Conservation (phyloP, 2,797 vertebrate genomes). For the Pithecia hirsuta region DNA sequence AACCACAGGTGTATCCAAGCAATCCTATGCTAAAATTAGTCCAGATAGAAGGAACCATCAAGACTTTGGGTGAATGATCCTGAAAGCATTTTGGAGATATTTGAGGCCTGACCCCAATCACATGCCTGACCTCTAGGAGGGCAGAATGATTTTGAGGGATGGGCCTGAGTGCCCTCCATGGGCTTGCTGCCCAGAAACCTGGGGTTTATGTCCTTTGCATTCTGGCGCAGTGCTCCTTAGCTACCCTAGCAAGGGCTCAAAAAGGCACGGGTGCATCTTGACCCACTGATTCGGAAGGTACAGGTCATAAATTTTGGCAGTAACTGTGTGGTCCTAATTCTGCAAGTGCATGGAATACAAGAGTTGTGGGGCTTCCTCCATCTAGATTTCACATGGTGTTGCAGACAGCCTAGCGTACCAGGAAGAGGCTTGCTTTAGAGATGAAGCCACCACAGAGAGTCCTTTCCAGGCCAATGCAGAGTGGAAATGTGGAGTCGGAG, state of each 20-base stretch:
- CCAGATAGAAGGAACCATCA: background rate
- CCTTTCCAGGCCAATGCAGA: background rate
- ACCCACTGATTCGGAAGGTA: background rate
- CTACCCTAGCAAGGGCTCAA: background rate
- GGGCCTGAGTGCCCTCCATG: background rate
- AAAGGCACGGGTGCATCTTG: background rate
- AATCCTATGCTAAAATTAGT: background rate
- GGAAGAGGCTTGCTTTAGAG: background rate
- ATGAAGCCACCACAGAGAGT: background rate
- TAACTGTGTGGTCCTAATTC: background rate
- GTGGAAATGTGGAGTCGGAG: background rate
- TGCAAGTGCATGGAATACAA: background rate
- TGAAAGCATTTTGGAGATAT: background rate
- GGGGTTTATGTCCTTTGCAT: background rate
- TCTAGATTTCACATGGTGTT: background rate
- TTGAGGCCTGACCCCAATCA: background rate
- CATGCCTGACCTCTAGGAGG: background rate
- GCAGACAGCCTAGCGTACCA: background rate
- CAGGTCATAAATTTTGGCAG: background rate
- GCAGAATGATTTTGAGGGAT: background rate
- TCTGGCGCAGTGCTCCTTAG: background rate
- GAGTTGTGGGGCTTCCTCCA: background rate
- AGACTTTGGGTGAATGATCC: background rate
- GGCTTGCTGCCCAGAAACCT: background rate
- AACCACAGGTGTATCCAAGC: background rate